phyloP scores from a whole-genome alignment of 2,797 vertebrate species.

The Champsocephalus gunnari region DNA sequence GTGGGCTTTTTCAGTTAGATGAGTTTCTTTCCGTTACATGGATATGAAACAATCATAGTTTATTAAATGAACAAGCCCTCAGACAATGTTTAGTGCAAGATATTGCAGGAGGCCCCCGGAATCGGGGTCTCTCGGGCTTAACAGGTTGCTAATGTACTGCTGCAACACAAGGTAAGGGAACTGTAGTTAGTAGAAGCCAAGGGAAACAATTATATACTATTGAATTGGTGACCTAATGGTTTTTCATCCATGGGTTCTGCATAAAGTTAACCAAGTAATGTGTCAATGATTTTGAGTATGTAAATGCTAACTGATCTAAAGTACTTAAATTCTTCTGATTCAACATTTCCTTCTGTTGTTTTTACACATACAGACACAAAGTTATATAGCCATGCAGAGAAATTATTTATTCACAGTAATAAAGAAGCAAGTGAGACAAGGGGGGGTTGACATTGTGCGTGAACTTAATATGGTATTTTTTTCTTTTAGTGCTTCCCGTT shows the following conservation, averaged over 20 bases:
- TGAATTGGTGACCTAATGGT: neutral
- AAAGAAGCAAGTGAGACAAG: conserved; percentile 16
- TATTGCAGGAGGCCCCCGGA: no score
- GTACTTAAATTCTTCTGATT: conserved; percentile 4
- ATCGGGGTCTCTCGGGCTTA: no score
- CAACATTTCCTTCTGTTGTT: neutral
- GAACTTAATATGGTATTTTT: conserved; percentile 54
- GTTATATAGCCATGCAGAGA: neutral
- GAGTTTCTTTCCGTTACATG: no score
- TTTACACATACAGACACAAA: neutral
- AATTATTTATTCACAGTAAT: neutral
- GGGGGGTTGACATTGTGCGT: conserved; percentile 35
- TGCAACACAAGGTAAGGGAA: neutral
- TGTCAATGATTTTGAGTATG: neutral
- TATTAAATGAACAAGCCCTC: no score
- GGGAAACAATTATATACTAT: neutral
- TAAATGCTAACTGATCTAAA: neutral
- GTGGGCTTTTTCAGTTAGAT: no score
- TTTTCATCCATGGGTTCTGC: neutral
- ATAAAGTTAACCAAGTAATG: neutral
- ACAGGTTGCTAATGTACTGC: no score
- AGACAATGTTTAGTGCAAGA: no score
- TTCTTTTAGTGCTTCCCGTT: conserved; percentile 30
- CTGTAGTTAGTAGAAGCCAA: neutral
- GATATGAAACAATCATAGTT: no score